Percentiles rank a stretch among this genome's conserved stretches.
These are phyloP conservation scores for Cettia cetti DNA, from an alignment of 2,113 vertebrate species.

Conservation along the genomic window DNA sequence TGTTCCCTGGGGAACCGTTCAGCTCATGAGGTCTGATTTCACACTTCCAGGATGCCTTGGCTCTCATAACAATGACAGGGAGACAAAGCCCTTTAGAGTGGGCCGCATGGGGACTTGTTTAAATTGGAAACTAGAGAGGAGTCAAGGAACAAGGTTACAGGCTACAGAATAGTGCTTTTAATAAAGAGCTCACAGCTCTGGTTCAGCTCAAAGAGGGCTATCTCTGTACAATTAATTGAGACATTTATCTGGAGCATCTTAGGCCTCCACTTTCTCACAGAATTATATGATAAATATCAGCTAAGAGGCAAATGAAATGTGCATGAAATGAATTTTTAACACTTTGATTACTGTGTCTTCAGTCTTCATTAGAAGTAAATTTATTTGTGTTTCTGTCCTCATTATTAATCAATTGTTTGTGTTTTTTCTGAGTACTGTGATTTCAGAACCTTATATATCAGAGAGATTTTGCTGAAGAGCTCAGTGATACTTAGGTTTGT, in stretches of 20 bases:
- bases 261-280: conserved; percentile 87
- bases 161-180: conserved; percentile 93
- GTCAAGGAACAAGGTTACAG: conserved; percentile 91
- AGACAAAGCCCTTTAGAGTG: conserved; percentile 94
- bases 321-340: conserved; percentile 82
- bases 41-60: conserved; percentile 85
- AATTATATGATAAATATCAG: conserved; percentile 90
- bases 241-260: conserved; percentile 96
- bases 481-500: conserved; percentile 1
- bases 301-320: conserved; percentile 81
- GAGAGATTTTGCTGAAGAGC: conserved; percentile 48
- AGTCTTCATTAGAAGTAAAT: conserved; percentile 75
- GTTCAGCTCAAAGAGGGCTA: conserved; percentile 80
- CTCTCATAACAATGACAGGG: conserved; percentile 87
- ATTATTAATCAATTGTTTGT: conserved; percentile 67
- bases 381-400: conserved; percentile 74
- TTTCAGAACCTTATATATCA: conserved; percentile 51
- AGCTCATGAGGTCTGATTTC: conserved; percentile 94
- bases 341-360: conserved; percentile 77
- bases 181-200: conserved; percentile 95
- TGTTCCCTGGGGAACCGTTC: conserved; percentile 90
- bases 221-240: conserved; percentile 94
- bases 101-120: conserved; percentile 88
- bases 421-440: conserved; percentile 24
- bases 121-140: conserved; percentile 91